Evolutionary conservation across 2,113 vertebrate genomes (phyloP), one percentile per base, ranked within the genome.

Genomic region (Neotragus pygmaeus): DNA sequence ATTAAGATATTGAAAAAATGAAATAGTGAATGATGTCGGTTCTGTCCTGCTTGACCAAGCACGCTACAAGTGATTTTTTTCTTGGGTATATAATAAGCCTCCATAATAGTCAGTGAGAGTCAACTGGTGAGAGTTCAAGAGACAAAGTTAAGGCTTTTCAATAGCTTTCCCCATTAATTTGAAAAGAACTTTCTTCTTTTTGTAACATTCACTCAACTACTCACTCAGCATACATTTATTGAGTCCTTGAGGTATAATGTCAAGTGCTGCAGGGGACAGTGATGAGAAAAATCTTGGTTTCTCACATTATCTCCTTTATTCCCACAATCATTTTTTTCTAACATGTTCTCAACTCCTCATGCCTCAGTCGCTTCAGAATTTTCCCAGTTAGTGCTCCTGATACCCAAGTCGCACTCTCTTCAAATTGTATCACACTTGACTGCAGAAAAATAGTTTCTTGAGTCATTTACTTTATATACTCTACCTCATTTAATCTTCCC

Each of bases 1-100:
- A 92, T 84, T 92, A 96, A 94, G 86, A 91, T 39, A 83, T 4
- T 62, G 58, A 95, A 94, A 64, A 96, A 95, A 70, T 45, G 39
- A 60, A 90, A 93, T 28, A 94, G 70, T 33, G 64, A 66, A 33
- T 60, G 47, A 51, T 53, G 25, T 21, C 62, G 28, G 33, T 88
- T 88, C 43, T 83, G 27, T 12, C 11, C 43, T 36, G 17, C 55
- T 60, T 92, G 66, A 92, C 13, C 14, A 49, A 88, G 9, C 12
- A 66, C 0, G 5, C 36, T 45, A 2, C 15, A 36, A 6, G 30
- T 51, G 62, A 49, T 36, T 91, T 95, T 91, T 82, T 13, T 33
- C 73, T 53, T 39, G 23, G 64, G 43, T 77, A 2, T 30, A 64
- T 86, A 45, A 47, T 2, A 80, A 64, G 25, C 6, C 7, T 81